A percentile compares a stretch with the other conserved stretches of the same genome.
Conservation (phyloP, 1,140 invertebrate genomes). For the Pissodes strobi region DNA sequence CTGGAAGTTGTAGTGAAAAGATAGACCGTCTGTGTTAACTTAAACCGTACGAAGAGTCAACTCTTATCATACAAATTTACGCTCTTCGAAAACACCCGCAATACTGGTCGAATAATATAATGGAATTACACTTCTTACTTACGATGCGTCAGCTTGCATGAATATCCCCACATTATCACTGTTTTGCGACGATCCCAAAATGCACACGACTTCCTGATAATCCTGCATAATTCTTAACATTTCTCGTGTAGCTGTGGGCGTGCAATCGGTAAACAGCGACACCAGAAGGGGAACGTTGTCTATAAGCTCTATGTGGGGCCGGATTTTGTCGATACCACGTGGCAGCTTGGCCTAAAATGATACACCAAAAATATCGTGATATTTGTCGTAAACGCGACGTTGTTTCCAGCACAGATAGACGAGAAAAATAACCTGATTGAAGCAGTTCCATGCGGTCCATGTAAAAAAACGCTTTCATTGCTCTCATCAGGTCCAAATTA, state of each 20-base stretch:
- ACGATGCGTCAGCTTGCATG: slow-evolving; percentile 92
- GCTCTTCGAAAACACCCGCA: too few relatives aligned
- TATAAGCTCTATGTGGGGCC: slow-evolving; percentile 91
- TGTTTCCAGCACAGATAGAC: not conserved
- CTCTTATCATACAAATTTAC: too few relatives aligned
- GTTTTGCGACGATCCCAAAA: slow-evolving; percentile 86
- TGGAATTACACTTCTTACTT: too few relatives aligned
- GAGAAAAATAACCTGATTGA: not conserved
- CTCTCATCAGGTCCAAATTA: too few relatives aligned
- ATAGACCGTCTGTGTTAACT: too few relatives aligned
- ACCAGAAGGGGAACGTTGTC: slow-evolving; percentile 97
- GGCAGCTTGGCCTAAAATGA: slow-evolving; percentile 82
- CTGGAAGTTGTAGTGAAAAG: too few relatives aligned
- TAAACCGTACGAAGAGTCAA: too few relatives aligned
- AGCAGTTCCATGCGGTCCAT: too few relatives aligned
- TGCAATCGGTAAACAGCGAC: slow-evolving; percentile 96
- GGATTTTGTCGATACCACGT: slow-evolving; percentile 93
- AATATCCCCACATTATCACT: slow-evolving; percentile 90
- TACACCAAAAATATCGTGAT: too few relatives aligned
- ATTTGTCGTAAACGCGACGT: too few relatives aligned
- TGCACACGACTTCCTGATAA: slow-evolving; percentile 90
- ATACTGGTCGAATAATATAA: too few relatives aligned
- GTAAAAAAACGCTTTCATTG: too few relatives aligned
- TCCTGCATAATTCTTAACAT: slow-evolving; percentile 97
- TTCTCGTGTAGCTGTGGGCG: slow-evolving; percentile 79